Evolutionary conservation across 2,888 invertebrate species (phyloP).

Genomic region (Lepidonotus clava): DNA sequence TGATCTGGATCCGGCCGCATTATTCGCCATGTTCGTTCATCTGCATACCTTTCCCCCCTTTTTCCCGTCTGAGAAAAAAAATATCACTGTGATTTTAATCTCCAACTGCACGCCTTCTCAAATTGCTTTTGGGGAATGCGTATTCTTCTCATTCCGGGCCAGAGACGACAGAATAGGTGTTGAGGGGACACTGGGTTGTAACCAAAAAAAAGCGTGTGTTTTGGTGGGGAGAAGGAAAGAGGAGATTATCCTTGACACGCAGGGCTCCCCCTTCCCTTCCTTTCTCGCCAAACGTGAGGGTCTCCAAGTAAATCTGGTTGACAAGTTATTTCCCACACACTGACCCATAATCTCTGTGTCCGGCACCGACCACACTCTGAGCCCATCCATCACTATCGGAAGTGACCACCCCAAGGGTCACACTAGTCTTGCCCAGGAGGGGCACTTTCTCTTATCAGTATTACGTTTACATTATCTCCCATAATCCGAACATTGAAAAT

Average conservation of each 20-base stretch:
- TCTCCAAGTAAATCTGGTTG: conserved; percentile 10
- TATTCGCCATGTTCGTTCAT: neutral
- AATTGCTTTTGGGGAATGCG: no score
- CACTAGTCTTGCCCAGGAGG: no score
- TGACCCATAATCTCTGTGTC: conserved; percentile 40
- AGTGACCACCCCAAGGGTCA: conserved; percentile 6
- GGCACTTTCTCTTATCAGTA: no score
- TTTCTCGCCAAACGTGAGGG: neutral
- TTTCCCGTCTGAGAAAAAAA: neutral
- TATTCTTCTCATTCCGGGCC: no score
- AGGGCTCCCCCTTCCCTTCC: neutral
- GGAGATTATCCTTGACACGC: no score
- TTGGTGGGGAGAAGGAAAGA: neutral
- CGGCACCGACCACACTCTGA: neutral
- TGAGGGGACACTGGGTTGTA: no score
- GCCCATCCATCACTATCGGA: conserved; percentile 12
- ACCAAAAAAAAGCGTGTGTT: no score
- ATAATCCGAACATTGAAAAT: no score
- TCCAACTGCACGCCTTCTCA: neutral
- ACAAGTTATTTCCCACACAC: conserved; percentile 45
- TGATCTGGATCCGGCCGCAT: neutral
- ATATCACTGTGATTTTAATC: neutral
- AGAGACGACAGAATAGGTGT: no score
- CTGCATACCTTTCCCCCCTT: neutral
- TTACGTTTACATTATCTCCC: no score